Conservation (phyloP, 2,797 vertebrate genomes). For the Astyanax mexicanus region DNA sequence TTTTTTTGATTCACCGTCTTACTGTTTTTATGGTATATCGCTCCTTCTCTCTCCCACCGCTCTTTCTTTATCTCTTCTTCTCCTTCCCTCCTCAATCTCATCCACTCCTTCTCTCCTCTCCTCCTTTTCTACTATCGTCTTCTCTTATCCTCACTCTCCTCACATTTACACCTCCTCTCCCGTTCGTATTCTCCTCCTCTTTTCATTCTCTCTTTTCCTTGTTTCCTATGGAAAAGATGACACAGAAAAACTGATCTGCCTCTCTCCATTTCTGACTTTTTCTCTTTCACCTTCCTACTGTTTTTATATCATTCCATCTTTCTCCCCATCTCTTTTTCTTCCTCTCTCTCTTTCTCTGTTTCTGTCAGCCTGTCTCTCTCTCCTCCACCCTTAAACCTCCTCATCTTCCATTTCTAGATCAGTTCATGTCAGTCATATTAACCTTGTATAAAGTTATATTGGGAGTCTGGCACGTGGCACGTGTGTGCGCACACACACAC, state of each 20-base stretch:
- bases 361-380: slow-evolving; percentile 36
- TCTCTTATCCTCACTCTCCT: no score
- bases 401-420: slow-evolving; percentile 57
- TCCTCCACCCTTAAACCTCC: slow-evolving; percentile 55
- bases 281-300: slow-evolving; percentile 34
- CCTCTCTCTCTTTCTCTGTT: slow-evolving; percentile 51
- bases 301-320: slow-evolving; percentile 15
- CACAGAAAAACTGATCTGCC: slow-evolving; percentile 52
- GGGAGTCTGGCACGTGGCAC: slow-evolving; percentile 41
- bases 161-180: no score
- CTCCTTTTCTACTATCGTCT: no score
- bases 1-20: no score
- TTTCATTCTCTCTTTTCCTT: no score
- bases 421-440: slow-evolving; percentile 54
- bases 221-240: slow-evolving; percentile 51
- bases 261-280: slow-evolving; percentile 46
- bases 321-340: slow-evolving; percentile 28
- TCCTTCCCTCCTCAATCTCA: no score
- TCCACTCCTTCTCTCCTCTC: no score
- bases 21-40: no score
- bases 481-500: background rate
- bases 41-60: no score
- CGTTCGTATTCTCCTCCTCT: no score
- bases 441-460: slow-evolving; percentile 57
- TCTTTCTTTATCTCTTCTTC: no score